These are phyloP conservation scores for Cepaea nemoralis DNA, from an alignment of 1,140 invertebrate genomes.

Conservation along the genomic window DNA sequence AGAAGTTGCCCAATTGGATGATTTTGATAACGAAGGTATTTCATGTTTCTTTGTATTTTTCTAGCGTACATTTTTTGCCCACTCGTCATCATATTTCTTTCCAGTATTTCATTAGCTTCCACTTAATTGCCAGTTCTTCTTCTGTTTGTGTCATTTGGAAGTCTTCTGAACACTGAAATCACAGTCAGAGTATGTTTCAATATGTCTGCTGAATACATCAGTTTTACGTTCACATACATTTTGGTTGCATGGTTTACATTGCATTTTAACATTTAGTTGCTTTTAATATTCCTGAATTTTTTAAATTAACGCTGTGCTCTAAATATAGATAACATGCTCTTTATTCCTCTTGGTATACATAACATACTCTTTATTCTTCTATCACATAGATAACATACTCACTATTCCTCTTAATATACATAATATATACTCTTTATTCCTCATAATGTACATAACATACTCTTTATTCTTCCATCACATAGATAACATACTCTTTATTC, in stretches of 20 bases:
- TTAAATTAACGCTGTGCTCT: background rate
- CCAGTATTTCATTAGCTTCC: constrained; percentile 24
- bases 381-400: too few species aligned
- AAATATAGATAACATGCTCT: too few species aligned
- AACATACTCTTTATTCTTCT: too few species aligned
- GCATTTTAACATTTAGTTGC: constrained; percentile 37
- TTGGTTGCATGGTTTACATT: constrained; percentile 46
- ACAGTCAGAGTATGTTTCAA: constrained; percentile 22
- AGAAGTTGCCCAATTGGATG: constrained; percentile 64
- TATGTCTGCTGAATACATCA: constrained; percentile 28
- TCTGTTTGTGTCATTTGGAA: constrained; percentile 4
- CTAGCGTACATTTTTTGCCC: background rate
- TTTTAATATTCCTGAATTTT: constrained; percentile 28
- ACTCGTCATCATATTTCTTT: constrained; percentile 34
- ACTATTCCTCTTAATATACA: too few species aligned
- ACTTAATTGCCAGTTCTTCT: constrained; percentile 35
- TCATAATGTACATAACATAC: too few species aligned
- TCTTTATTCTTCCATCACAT: too few species aligned
- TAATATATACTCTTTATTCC: too few species aligned
- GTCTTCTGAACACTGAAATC: constrained; percentile 34
- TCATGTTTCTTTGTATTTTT: constrained; percentile 1
- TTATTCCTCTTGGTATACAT: too few species aligned
- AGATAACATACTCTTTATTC: too few species aligned
- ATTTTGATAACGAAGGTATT: constrained; percentile 61
- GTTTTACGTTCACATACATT: constrained; percentile 32